Conservation (phyloP, 2,888 invertebrate species). For the Onthophagus sagittarius region DNA sequence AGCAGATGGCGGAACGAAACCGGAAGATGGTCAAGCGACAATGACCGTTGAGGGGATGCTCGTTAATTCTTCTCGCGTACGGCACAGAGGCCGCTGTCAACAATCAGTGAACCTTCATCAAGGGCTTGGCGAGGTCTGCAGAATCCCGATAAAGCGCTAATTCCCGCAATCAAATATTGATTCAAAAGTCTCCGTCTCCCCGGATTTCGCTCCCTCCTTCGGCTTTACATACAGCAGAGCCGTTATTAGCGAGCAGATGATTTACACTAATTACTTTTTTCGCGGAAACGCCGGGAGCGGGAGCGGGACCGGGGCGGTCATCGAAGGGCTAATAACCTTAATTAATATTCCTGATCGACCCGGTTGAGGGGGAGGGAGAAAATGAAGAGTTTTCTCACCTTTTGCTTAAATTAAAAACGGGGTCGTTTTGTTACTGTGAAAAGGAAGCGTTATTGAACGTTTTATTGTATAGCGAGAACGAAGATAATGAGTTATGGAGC, state of each 20-base stretch:
- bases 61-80: conserved; percentile 50
- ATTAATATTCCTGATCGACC: conserved; percentile 55
- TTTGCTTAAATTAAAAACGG: conserved; percentile 1
- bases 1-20: conserved; percentile 13
- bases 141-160: conserved; percentile 52
- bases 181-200: conserved; percentile 45
- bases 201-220: conserved; percentile 44
- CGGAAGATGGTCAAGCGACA: conserved; percentile 27
- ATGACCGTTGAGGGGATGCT: conserved; percentile 36
- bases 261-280: conserved; percentile 59
- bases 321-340: conserved; percentile 56
- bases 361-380: conserved; percentile 43
- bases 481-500: not conserved
- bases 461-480: not conserved
- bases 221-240: conserved; percentile 50
- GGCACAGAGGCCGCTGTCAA: conserved; percentile 47
- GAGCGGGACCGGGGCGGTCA: conserved; percentile 15
- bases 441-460: not conserved
- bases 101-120: conserved; percentile 52
- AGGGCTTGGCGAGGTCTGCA: conserved; percentile 47
- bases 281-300: conserved; percentile 27
- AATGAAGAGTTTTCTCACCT: conserved; percentile 6
- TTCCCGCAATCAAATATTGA: conserved; percentile 53
- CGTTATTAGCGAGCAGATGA: conserved; percentile 57
- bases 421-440: not conserved